Evolutionary conservation across 2,888 invertebrate genomes (phyloP).

Genomic region (Steromphala cineraria): DNA sequence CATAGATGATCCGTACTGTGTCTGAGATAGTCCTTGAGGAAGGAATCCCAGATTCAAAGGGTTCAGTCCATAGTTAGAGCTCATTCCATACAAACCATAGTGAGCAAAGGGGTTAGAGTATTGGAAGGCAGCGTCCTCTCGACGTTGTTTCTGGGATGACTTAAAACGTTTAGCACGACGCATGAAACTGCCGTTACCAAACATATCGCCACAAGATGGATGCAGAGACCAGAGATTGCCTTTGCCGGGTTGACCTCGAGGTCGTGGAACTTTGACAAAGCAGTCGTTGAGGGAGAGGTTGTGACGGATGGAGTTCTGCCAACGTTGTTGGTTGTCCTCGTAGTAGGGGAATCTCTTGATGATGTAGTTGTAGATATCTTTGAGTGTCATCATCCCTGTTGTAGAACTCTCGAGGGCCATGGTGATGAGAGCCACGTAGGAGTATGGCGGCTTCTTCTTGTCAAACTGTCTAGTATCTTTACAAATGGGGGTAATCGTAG

Average conservation of each 20-base stretch:
- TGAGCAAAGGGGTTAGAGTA: slow-evolving; percentile 63
- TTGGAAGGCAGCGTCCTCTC: slow-evolving; percentile 51
- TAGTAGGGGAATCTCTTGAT: slow-evolving; percentile 92
- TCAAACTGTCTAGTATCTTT: slow-evolving; percentile 71
- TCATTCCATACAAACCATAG: slow-evolving; percentile 56
- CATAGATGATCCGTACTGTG: slow-evolving; percentile 48
- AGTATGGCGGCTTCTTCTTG: slow-evolving; percentile 99
- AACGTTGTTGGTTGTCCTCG: slow-evolving; percentile 86
- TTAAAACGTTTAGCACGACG: slow-evolving; percentile 73
- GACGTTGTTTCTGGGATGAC: slow-evolving; percentile 40
- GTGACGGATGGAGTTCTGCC: slow-evolving; percentile 83
- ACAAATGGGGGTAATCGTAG: slow-evolving; percentile 60
- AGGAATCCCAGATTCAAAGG: slow-evolving; percentile 52
- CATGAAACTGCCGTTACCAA: slow-evolving; percentile 74
- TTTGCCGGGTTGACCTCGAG: slow-evolving; percentile 73
- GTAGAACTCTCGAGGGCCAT: slow-evolving; percentile 99
- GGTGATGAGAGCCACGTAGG: slow-evolving; percentile 98
- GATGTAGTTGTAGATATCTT: slow-evolving; percentile 91
- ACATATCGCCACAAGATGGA: slow-evolving; percentile 74
- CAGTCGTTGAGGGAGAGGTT: slow-evolving; percentile 97
- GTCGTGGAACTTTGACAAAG: slow-evolving; percentile 88
- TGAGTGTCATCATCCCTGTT: slow-evolving; percentile 94
- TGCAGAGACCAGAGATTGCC: slow-evolving; percentile 75
- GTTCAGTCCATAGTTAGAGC: slow-evolving; percentile 55
- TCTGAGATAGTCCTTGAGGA: slow-evolving; percentile 54